phyloP scores from a whole-genome alignment of 2,888 invertebrate species.

The Xestia xanthographa region DNA sequence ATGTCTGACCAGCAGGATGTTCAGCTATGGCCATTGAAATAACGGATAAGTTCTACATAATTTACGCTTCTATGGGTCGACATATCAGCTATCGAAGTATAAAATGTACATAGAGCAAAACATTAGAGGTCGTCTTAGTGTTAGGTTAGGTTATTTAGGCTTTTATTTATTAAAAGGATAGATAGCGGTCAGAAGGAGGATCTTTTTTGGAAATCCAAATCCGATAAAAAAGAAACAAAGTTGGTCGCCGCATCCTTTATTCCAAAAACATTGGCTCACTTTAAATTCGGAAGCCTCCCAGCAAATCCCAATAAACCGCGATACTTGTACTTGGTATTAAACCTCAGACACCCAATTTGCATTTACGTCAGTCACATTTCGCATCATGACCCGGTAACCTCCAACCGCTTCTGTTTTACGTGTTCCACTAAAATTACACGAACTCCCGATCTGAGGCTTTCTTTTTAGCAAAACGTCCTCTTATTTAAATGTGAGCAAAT shows the following conservation, averaged over 20 bases:
- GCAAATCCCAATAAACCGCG: slow-evolving; percentile 46
- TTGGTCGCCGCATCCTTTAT: not conserved
- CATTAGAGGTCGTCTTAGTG: not conserved
- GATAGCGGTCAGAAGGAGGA: not conserved
- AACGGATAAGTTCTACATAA: not conserved
- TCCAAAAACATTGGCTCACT: slow-evolving; percentile 13
- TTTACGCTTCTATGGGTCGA: not conserved
- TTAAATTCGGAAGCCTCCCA: slow-evolving; percentile 28
- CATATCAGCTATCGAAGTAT: not conserved
- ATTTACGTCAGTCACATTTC: slow-evolving; percentile 61
- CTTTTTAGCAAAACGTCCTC: slow-evolving; percentile 59
- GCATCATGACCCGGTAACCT: slow-evolving; percentile 39
- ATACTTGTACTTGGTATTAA: slow-evolving; percentile 42
- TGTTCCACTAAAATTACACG: slow-evolving; percentile 63
- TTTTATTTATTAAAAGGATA: too few relatives aligned
- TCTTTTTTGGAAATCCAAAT: not conserved
- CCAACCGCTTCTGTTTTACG: slow-evolving; percentile 50
- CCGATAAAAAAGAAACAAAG: slow-evolving; percentile 1
- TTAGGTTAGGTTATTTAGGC: too few relatives aligned
- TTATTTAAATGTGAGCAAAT: slow-evolving; percentile 70
- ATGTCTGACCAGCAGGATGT: slow-evolving; percentile 2
- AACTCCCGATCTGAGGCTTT: slow-evolving; percentile 62
- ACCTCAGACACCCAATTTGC: slow-evolving; percentile 55
- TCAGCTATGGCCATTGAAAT: slow-evolving; percentile 2
- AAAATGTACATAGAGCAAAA: slow-evolving; percentile 7